A percentile compares a stretch with the other conserved stretches of the same genome.
phyloP scores from a whole-genome alignment of 2,888 invertebrate species.

The Epinotia demarniana region DNA sequence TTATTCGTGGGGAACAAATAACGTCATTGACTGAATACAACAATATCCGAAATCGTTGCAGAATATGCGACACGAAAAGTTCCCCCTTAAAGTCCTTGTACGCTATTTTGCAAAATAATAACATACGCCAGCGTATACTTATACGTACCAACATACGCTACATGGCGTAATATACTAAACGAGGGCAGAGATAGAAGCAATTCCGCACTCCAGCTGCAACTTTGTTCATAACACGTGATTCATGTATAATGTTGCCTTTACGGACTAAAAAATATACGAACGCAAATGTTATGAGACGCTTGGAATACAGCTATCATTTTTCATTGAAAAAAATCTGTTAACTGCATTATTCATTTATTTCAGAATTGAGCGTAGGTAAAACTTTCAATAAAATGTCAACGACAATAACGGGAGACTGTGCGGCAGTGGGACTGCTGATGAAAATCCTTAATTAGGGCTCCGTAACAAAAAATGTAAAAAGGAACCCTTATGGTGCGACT shows the following conservation, averaged over 20 bases:
- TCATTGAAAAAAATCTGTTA: neutral
- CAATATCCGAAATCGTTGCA: no score
- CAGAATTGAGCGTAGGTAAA: neutral
- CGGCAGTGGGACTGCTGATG: neutral
- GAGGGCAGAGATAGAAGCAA: conserved; percentile 35
- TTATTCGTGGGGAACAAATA: no score
- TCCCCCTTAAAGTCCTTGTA: neutral
- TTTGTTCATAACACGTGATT: conserved; percentile 45
- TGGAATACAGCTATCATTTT: conserved; percentile 20
- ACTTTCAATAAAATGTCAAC: no score
- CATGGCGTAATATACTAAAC: conserved; percentile 21
- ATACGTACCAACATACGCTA: neutral
- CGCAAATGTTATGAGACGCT: conserved; percentile 40
- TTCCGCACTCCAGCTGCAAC: conserved; percentile 44
- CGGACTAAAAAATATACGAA: conserved; percentile 43
- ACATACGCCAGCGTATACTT: neutral
- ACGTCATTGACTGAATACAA: no score
- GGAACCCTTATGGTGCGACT: no score
- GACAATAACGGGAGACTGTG: no score
- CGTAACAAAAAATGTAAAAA: no score
- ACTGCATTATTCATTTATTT: neutral
- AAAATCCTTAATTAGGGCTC: no score
- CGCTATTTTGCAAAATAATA: conserved; percentile 1
- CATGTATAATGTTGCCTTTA: conserved; percentile 42
- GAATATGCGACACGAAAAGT: neutral